Conservation (phyloP, 2,113 vertebrate genomes). For the Alexandromys fortis region DNA sequence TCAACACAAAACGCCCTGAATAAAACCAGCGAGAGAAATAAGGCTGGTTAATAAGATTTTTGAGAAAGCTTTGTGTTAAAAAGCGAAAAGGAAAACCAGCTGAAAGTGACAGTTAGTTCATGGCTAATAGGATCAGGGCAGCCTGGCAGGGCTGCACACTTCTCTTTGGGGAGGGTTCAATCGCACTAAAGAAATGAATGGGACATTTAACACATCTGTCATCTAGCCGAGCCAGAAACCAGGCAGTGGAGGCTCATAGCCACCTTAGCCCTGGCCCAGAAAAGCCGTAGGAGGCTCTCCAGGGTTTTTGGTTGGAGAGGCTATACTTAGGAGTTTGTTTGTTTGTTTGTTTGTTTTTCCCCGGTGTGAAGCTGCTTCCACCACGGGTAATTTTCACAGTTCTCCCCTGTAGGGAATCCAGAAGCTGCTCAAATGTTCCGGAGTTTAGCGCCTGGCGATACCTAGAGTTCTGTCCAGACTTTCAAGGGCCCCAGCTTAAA, state of each 20-base stretch:
- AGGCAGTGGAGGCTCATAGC: conserved; percentile 66
- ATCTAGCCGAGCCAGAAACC: conserved; percentile 82
- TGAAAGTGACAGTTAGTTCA: conserved; percentile 99
- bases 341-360: neutral
- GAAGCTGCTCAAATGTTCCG: neutral
- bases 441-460: rapidly evolving
- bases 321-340: neutral
- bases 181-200: conserved; percentile 88
- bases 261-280: conserved; percentile 29
- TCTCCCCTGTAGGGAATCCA: neutral
- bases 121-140: conserved; percentile 98
- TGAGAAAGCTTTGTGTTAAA: conserved; percentile 92
- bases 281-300: conserved; percentile 35
- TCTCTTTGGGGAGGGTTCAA: conserved; percentile 88
- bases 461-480: neutral
- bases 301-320: neutral
- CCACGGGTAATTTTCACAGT: neutral
- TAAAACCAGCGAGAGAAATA: conserved; percentile 95
- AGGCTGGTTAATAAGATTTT: conserved; percentile 95
- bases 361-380: neutral
- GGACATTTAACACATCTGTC: conserved; percentile 99
- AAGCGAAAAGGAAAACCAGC: conserved; percentile 94
- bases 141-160: conserved; percentile 93
- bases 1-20: conserved; percentile 87
- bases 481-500: neutral